phyloP scores from a whole-genome alignment of 92 coral and sea anemone genomes.

The Epizoanthus stellaris region DNA sequence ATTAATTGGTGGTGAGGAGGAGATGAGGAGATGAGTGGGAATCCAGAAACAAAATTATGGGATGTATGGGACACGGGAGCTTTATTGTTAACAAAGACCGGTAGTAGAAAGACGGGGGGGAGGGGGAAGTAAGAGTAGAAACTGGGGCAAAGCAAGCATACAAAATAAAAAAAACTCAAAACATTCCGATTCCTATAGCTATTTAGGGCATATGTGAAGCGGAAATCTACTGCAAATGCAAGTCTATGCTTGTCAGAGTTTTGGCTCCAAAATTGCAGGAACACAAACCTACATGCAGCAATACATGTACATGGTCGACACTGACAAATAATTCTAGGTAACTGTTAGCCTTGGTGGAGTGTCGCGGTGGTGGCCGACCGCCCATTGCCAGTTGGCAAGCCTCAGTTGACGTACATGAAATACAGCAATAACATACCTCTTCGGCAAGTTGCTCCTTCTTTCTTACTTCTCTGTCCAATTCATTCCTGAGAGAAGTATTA shows the following conservation, averaged over 20 bases:
- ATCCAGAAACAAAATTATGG: neutral
- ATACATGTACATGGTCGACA: no score
- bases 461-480: conserved; percentile 80
- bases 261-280: neutral
- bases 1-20: neutral
- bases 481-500: conserved; percentile 89
- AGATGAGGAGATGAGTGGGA: neutral
- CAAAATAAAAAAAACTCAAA: no score
- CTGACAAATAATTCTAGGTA: no score
- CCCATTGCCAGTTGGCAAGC: neutral
- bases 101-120: neutral
- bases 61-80: no score
- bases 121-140: neutral
- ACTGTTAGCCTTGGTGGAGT: no score
- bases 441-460: conserved; percentile 87
- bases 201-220: no score
- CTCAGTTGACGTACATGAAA: neutral
- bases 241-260: neutral
- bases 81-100: neutral
- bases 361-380: no score
- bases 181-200: no score
- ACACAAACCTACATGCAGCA: no score
- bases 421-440: conserved; percentile 62
- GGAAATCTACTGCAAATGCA: no score
- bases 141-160: no score